phyloP scores from a whole-genome alignment of 2,113 vertebrate species.

The Perca flavescens region DNA sequence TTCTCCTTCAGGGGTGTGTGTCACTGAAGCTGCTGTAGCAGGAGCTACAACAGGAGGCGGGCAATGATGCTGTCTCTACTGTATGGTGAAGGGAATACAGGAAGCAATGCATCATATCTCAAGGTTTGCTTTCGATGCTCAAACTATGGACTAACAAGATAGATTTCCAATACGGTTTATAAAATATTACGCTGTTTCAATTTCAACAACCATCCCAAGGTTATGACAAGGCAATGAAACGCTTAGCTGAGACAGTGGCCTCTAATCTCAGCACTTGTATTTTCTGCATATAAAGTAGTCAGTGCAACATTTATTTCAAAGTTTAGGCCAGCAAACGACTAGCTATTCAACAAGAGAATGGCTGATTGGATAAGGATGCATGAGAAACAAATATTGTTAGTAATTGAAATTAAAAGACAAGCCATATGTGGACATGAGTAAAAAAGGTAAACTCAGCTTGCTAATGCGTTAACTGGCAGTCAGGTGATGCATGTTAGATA shows the following conservation, averaged over 20 bases:
- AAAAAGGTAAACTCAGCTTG: constrained; percentile 17
- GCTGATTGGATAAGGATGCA: not conserved
- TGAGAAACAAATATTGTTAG: not conserved
- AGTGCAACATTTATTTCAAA: not conserved
- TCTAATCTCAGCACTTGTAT: not conserved
- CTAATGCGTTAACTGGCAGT: constrained; percentile 37
- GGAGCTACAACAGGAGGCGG: constrained; percentile 45
- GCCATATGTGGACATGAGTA: not conserved
- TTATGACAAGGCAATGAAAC: constrained; percentile 3
- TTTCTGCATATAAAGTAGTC: not conserved
- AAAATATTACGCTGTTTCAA: not conserved
- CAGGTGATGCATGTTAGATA: constrained; percentile 44
- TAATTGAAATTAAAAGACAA: not conserved
- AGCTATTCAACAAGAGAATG: not conserved
- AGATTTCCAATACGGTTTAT: not conserved
- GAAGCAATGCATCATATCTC: constrained; percentile 32
- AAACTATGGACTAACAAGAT: constrained; percentile 8
- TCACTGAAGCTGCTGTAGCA: constrained; percentile 12
- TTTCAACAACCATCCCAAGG: not conserved
- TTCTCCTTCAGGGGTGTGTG: constrained; percentile 21
- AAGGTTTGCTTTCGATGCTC: constrained; percentile 19
- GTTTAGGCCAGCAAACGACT: not conserved
- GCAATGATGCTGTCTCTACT: constrained; percentile 5
- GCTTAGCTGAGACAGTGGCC: not conserved
- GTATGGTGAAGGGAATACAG: constrained; percentile 31